Base-by-base conservation (phyloP, 2,888 invertebrate genomes). In the Spilosoma lubricipeda region DNA sequence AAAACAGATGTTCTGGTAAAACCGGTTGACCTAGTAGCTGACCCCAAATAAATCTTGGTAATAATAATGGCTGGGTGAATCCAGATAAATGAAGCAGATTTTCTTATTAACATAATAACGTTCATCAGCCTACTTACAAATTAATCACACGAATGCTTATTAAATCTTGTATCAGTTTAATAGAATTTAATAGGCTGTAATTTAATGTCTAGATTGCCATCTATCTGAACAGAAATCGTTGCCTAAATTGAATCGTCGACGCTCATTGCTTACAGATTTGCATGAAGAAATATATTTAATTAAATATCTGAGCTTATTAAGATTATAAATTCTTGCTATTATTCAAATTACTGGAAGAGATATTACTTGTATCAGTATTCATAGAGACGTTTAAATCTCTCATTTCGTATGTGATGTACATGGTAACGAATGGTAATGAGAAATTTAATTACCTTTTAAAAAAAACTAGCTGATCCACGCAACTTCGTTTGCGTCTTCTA, bases 131-230 rank as follows among this genome's bases (percentile, higher is more conserved):
- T 20, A 42, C 59, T 11, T 4, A 23, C 3, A 64, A 45, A 64
- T 33, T 15, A 45, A 42, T 67, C 63, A n/a, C 27, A 2, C 13
- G 45, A 48, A 36, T 68, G n/a, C 39, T 56, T 39, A 30, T 39
- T 20, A 15, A 65, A 69, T 73, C 33, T 73, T 64, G 36, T 63
- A 64, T 48, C 48, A 23, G 36, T 48, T 30, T 76, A 73, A 70
- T 77, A 69, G 56, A 75, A 67, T 73, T 74, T 80, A 78, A 64
- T 66, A 52, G 68, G 73, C 72, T 71, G 68, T 80, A 81, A 83
- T 83, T 83, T 65, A 76, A 73, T 68, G 33, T 48, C 73, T 83
- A 83, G 83, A 82, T 82, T 65, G n/a, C 48, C 70, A 83, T 82
- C 83, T 80, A 52, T 73, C 63, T 59, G 45, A 18, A 18, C 20